These are phyloP conservation scores for Priocnemis perturbator DNA, from an alignment of 2,888 invertebrate genomes.

Conservation along the genomic window DNA sequence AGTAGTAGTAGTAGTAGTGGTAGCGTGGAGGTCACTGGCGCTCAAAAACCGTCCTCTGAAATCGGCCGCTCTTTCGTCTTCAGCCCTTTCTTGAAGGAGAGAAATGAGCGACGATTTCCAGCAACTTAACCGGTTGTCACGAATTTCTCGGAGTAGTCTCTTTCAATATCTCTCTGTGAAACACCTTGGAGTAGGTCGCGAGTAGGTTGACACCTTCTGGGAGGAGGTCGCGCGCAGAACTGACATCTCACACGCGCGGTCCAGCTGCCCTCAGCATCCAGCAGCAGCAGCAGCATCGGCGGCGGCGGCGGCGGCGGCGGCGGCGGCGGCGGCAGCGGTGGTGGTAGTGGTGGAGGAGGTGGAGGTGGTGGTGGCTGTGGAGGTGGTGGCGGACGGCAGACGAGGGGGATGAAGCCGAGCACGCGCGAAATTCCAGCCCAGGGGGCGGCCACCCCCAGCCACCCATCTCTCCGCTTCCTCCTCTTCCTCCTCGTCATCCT, in stretches of 20 bases:
- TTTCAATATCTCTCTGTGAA: slow-evolving; percentile 44
- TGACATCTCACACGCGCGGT: slow-evolving; percentile 70
- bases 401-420: slow-evolving; percentile 69
- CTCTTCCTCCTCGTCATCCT: slow-evolving; percentile 17
- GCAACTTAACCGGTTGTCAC: neutral
- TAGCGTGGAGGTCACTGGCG: too few species aligned
- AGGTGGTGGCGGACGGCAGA: slow-evolving; percentile 37
- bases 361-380: slow-evolving; percentile 22
- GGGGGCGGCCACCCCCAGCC: slow-evolving; percentile 36
- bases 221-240: slow-evolving; percentile 73
- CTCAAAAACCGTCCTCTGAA: too few species aligned
- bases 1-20: neutral
- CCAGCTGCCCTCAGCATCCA: slow-evolving; percentile 72
- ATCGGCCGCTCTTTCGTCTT: too few species aligned
- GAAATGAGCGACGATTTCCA: too few species aligned
- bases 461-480: slow-evolving; percentile 29
- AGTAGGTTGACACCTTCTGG: slow-evolving; percentile 65
- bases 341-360: slow-evolving; percentile 6
- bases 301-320: slow-evolving; percentile 13
- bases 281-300: slow-evolving; percentile 43
- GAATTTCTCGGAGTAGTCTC: slow-evolving; percentile 1
- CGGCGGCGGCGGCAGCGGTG: neutral
- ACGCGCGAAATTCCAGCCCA: slow-evolving; percentile 73
- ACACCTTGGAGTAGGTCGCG: slow-evolving; percentile 53
- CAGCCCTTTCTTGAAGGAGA: too few species aligned